phyloP scores from a whole-genome alignment of 2,113 vertebrate genomes.

The Opisthocomus hoazin region DNA sequence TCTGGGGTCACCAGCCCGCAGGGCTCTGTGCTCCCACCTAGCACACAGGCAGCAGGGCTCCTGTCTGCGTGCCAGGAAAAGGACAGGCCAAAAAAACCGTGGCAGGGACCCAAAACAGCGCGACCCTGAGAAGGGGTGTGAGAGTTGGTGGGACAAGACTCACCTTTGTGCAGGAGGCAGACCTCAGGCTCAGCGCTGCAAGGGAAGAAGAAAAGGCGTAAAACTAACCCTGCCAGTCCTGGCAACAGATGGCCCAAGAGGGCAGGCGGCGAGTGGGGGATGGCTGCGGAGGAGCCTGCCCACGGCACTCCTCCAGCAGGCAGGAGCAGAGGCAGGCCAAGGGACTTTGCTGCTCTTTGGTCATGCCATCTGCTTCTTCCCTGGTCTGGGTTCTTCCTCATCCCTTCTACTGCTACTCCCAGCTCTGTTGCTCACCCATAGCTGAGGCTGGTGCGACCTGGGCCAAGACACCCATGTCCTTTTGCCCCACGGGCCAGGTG shows the following conservation, averaged over 20 bases:
- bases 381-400: not conserved
- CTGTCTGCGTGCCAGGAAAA: not conserved
- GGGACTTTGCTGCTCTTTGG: not conserved
- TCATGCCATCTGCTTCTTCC: not conserved
- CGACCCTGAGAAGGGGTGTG: not conserved
- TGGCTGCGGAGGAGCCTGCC: not conserved
- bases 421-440: not conserved
- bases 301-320: not conserved
- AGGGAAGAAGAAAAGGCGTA: not conserved
- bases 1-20: not conserved
- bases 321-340: not conserved
- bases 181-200: conserved; percentile 51
- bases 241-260: not conserved
- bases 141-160: not conserved
- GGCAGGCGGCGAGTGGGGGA: not conserved
- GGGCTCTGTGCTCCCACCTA: not conserved
- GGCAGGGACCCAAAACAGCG: not conserved
- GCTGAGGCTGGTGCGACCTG: rapidly evolving
- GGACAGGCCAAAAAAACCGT: not conserved
- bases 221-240: not conserved
- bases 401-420: not conserved
- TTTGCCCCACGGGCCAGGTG: rapidly evolving
- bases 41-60: not conserved
- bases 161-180: conserved; percentile 57
- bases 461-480: not conserved